Base-by-base conservation (phyloP, 1,140 invertebrate species). In the Nilaparvata lugens region DNA sequence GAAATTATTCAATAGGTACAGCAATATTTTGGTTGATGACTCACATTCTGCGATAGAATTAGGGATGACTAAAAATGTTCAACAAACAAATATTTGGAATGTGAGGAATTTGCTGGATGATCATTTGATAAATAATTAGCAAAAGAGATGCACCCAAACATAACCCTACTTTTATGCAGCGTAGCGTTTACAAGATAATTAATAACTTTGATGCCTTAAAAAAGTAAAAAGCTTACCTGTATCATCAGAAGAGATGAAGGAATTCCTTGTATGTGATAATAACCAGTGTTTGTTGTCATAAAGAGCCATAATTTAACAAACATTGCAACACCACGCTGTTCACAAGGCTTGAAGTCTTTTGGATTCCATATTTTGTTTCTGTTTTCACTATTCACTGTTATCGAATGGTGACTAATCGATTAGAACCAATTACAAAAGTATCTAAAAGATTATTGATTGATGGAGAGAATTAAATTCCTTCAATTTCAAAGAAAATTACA, bases 161-260 rank as follows among this genome's bases (percentile, higher is more conserved):
- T 48, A 48, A 48, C 45, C 45, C 21, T 19, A 48, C 45, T 48
- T 48, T 23, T 23, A 14, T 4, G 18, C 18, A 23, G 5, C 6
- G 9, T 35, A 35, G 4, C 3, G 31, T 35, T 35, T 9, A 11
- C 31, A 35, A 35, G 7, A 6, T 2, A 35, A 11, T 35, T 35
- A 35, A 11, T 35, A 35, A 35, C 7, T 35, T 11, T 2, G 31
- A 35, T 1, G 9, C 31, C 31, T 35, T 35, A 2, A 6, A 19
- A 48, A 48, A 48, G 45, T 48, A 31, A 35, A 48, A 56, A 16
- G n/a, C 62, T 69, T 79, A 79, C 91, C 90, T 69, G 92, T 94
- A 74, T 96, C 93, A 77, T 97, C 94, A 25, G 91, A 93, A n/a
- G 89, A 90, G 67, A 95, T 92, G 74, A 94, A 97, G 18, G 92